A percentile compares a stretch with the other conserved stretches of the same genome.
These are phyloP conservation scores for Temnothorax longispinosus DNA, from an alignment of 1,140 invertebrate species.

Conservation along the genomic window DNA sequence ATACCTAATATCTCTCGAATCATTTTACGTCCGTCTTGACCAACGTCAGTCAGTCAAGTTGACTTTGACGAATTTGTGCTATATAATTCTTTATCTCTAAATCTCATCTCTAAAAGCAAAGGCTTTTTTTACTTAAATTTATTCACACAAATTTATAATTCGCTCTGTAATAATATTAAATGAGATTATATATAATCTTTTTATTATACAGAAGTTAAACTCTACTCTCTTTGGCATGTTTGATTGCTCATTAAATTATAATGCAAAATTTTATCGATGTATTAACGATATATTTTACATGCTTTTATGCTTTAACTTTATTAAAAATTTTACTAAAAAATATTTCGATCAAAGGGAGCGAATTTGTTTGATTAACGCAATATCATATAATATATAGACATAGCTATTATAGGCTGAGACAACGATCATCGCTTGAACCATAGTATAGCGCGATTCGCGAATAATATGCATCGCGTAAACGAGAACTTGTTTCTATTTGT, in stretches of 20 bases:
- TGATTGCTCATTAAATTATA: neutral
- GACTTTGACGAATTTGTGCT: neutral
- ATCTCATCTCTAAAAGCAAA: neutral
- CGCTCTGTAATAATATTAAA: neutral
- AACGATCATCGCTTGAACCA: neutral
- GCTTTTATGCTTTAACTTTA: neutral
- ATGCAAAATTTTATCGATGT: neutral
- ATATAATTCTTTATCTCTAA: conserved; percentile 6
- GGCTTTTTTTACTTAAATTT: neutral
- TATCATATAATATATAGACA: too few relatives aligned
- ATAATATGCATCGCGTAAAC: conserved; percentile 32
- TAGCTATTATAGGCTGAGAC: neutral
- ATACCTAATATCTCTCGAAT: neutral
- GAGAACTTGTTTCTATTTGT: neutral
- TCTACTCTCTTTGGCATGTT: neutral
- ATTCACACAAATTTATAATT: neutral
- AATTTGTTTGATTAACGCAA: neutral
- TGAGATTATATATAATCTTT: neutral
- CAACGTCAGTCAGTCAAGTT: conserved; percentile 1
- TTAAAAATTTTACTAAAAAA: neutral
- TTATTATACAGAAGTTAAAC: neutral
- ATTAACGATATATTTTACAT: neutral
- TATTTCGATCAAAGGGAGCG: neutral
- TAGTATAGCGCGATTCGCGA: conserved; percentile 1
- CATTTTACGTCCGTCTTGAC: neutral